These are phyloP conservation scores for Apantesis nais DNA, from an alignment of 2,888 invertebrate genomes.

Conservation along the genomic window DNA sequence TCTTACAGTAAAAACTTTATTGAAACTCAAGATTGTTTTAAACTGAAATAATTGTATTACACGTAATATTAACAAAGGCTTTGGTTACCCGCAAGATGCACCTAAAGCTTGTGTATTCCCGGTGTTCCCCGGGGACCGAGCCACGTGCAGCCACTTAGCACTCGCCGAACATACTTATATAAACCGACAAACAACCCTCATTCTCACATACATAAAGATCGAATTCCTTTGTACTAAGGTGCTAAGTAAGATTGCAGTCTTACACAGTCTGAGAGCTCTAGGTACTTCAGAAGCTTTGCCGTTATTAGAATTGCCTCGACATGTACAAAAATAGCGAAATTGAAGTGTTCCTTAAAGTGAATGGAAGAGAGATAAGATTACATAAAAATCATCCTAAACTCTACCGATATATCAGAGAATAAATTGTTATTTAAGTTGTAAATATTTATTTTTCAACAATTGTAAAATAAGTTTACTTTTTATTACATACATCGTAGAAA, in stretches of 20 bases:
- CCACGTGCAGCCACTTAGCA: constrained; percentile 83
- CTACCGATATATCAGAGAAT: constrained; percentile 27
- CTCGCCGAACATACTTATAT: constrained; percentile 65
- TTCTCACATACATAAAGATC: constrained; percentile 59
- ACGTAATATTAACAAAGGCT: constrained; percentile 73
- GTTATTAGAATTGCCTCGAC: constrained; percentile 79
- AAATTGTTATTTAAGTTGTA: constrained; percentile 39
- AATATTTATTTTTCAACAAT: constrained; percentile 47
- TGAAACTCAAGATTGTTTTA: constrained; percentile 59
- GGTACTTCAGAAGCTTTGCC: constrained; percentile 74
- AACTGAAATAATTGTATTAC: constrained; percentile 77
- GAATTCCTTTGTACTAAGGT: constrained; percentile 62
- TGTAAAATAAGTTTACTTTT: constrained; percentile 51
- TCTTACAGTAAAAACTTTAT: constrained; percentile 31
- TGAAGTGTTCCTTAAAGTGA: constrained; percentile 73
- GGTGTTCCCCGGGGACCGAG: constrained; percentile 65
- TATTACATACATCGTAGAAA: constrained; percentile 47
- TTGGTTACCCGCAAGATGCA: constrained; percentile 77
- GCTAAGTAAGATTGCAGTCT: constrained; percentile 68
- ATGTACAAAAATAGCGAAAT: constrained; percentile 78
- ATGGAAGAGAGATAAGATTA: constrained; percentile 64
- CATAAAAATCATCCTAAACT: constrained; percentile 56
- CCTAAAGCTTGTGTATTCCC: constrained; percentile 73
- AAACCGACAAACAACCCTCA: constrained; percentile 60
- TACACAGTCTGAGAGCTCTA: constrained; percentile 73